Conservation (phyloP, 2,888 invertebrate genomes). For the Tachina fera region DNA sequence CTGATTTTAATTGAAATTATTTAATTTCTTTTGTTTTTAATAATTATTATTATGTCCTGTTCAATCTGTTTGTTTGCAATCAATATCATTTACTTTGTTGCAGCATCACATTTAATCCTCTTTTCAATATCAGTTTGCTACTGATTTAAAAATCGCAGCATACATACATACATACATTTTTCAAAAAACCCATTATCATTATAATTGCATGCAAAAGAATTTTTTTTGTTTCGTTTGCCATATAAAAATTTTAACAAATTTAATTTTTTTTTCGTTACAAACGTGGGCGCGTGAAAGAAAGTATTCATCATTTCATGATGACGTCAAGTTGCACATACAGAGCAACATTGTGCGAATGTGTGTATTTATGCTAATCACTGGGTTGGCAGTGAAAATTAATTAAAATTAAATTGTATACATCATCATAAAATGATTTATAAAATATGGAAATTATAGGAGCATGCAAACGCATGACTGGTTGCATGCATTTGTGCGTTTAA, state of each 20-base stretch:
- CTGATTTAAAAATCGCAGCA: conserved; percentile 33
- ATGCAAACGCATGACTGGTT: conserved; percentile 19
- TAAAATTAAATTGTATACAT: conserved; percentile 69
- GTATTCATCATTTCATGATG: not conserved
- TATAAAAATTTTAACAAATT: conserved; percentile 2
- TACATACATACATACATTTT: not conserved
- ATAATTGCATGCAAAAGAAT: not conserved
- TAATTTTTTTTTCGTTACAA: not conserved
- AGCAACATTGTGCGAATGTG: conserved; percentile 17
- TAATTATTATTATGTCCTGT: not conserved
- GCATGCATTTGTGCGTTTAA: not conserved
- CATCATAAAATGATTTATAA: conserved; percentile 65
- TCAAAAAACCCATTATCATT: not conserved
- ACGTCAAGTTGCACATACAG: not conserved
- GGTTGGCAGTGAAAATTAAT: conserved; percentile 65
- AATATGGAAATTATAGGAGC: conserved; percentile 59
- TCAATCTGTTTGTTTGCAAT: conserved; percentile 27
- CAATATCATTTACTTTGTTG: conserved; percentile 43
- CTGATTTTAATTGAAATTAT: too few species aligned
- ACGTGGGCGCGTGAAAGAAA: not conserved
- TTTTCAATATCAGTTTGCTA: conserved; percentile 55
- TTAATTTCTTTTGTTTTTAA: not conserved
- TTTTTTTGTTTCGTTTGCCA: not conserved
- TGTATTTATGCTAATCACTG: conserved; percentile 68
- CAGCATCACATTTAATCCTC: conserved; percentile 35